These are phyloP conservation scores for Mystacides longicornis DNA, from an alignment of 2,888 invertebrate genomes.

Conservation along the genomic window DNA sequence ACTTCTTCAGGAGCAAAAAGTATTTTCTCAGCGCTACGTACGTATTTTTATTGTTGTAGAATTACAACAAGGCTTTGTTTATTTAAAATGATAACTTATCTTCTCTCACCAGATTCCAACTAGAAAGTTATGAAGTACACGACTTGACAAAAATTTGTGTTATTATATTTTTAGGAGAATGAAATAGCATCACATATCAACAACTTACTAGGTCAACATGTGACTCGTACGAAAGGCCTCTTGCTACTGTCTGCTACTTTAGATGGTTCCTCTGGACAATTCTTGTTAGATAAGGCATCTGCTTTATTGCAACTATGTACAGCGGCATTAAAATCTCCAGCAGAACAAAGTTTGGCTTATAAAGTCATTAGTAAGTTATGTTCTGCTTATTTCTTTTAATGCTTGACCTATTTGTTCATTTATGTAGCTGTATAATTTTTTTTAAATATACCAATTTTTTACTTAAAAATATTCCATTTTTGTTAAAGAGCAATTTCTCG, in stretches of 20 bases:
- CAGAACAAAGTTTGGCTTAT: constrained; percentile 21
- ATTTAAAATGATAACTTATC: too few relatives aligned
- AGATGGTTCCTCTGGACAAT: not conserved
- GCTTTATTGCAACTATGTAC: constrained; percentile 26
- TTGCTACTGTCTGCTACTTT: not conserved
- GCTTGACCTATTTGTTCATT: not conserved
- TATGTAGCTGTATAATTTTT: not conserved
- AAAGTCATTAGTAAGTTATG: constrained; percentile 25
- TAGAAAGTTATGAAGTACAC: too few relatives aligned
- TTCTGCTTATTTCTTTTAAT: not conserved
- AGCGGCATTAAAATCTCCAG: constrained; percentile 27
- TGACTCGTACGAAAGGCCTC: not conserved
- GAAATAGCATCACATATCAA: not conserved
- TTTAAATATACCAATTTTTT: not conserved
- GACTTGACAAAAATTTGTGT: too few relatives aligned
- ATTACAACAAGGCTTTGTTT: too few relatives aligned
- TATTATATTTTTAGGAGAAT: not conserved
- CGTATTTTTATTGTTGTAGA: too few relatives aligned
- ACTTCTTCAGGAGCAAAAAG: not conserved
- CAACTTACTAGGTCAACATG: not conserved
- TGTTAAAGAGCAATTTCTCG: constrained; percentile 27
- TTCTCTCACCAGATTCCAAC: too few relatives aligned
- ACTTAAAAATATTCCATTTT: not conserved
- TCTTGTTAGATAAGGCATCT: constrained; percentile 13
- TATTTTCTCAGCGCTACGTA: not conserved